Percentiles rank a stretch among this genome's conserved stretches.
Evolutionary conservation across 2,888 invertebrate genomes (phyloP).

Genomic region (Melikaiella ostensackeni): DNA sequence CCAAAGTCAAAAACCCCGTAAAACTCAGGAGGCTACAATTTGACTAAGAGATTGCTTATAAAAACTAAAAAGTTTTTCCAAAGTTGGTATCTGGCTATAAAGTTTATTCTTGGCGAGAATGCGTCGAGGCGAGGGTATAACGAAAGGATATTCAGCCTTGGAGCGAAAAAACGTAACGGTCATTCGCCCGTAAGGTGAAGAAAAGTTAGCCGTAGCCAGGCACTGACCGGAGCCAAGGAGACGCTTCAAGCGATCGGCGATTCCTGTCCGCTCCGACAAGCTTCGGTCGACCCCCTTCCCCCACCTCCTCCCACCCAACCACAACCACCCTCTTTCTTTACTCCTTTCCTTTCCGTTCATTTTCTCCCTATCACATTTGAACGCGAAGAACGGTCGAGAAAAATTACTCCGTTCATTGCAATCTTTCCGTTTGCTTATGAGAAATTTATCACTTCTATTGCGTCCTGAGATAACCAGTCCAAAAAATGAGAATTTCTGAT

Average conservation of each 20-base stretch:
- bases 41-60: too few relatives aligned
- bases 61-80: background rate
- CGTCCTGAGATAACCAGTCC: background rate
- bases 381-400: slow-evolving; percentile 66
- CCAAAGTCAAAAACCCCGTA: background rate
- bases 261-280: slow-evolving; percentile 65
- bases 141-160: slow-evolving; percentile 47
- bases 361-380: slow-evolving; percentile 53
- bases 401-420: slow-evolving; percentile 60
- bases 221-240: slow-evolving; percentile 74
- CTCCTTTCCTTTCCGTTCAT: slow-evolving; percentile 41
- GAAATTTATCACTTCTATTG: slow-evolving; percentile 18
- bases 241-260: slow-evolving; percentile 69
- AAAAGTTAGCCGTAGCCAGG: slow-evolving; percentile 72
- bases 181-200: slow-evolving; percentile 75
- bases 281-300: slow-evolving; percentile 57
- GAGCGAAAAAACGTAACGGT: slow-evolving; percentile 74
- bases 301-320: background rate
- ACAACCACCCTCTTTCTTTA: slow-evolving; percentile 12
- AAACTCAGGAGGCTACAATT: too few relatives aligned
- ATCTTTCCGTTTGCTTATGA: slow-evolving; percentile 44
- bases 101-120: background rate
- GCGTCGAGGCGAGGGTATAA: slow-evolving; percentile 21
- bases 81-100: background rate
- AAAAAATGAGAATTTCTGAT: background rate